Conservation (phyloP, 2,797 vertebrate genomes). For the Sus cebifrons region DNA sequence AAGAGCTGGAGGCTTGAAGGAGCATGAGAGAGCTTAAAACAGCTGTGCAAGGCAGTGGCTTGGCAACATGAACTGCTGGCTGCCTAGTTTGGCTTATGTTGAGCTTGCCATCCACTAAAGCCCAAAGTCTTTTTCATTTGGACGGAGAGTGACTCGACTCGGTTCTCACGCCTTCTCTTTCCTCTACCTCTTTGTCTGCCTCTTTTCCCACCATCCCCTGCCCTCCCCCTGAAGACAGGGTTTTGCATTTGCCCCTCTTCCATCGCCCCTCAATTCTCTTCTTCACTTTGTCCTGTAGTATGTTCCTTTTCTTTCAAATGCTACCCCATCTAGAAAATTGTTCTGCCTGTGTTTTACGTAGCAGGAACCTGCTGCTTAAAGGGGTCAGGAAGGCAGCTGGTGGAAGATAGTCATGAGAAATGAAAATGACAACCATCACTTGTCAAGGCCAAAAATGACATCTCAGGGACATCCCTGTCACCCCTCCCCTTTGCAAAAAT, state of each 20-base stretch:
- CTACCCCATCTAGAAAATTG: not conserved
- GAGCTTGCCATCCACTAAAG: not conserved
- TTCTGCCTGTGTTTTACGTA: not conserved
- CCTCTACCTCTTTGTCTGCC: not conserved
- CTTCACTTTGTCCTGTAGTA: not conserved
- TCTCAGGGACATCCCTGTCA: not conserved
- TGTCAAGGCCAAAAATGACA: not conserved
- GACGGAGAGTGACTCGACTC: no score
- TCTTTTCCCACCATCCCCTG: not conserved
- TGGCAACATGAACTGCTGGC: not conserved
- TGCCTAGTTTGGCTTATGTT: not conserved
- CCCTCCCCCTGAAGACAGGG: not conserved
- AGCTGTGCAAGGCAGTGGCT: not conserved
- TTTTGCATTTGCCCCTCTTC: not conserved
- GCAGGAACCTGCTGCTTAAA: not conserved
- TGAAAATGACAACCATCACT: fast-evolving
- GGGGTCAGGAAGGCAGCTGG: not conserved
- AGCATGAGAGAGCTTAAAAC: not conserved
- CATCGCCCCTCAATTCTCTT: not conserved
- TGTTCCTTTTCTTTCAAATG: not conserved
- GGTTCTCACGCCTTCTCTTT: not conserved
- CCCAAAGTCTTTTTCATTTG: not conserved
- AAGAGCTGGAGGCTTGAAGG: not conserved
- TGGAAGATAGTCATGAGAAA: not conserved
- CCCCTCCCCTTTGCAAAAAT: not conserved